These are phyloP conservation scores for Onychostruthus taczanowskii DNA, from an alignment of 2,113 vertebrate genomes.

Conservation along the genomic window DNA sequence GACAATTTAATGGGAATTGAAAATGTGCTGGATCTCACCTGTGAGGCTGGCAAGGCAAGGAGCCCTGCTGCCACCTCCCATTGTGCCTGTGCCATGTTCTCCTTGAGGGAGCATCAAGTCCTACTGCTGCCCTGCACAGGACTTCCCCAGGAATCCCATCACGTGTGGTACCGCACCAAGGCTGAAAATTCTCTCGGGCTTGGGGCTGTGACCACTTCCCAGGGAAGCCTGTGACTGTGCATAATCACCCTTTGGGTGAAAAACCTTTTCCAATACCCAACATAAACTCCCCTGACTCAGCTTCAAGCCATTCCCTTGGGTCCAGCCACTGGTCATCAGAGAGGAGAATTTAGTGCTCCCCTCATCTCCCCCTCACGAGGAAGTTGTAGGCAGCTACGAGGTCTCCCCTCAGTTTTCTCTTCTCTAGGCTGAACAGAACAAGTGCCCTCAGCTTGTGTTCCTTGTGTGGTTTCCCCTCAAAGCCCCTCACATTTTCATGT, in stretches of 20 bases:
- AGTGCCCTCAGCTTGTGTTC: background rate
- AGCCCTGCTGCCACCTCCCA: background rate
- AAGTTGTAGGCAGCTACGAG: background rate
- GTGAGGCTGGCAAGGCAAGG: accelerated
- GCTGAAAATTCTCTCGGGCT: too few species aligned
- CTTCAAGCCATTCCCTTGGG: too few species aligned
- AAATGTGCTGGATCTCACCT: background rate
- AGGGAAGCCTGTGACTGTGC: background rate
- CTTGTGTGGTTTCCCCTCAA: background rate
- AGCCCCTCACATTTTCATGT: accelerated
- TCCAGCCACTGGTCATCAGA: too few species aligned
- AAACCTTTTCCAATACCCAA: background rate
- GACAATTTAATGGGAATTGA: background rate
- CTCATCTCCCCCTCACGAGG: background rate
- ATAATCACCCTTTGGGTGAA: background rate
- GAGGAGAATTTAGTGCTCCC: background rate
- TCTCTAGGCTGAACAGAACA: background rate
- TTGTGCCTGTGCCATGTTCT: background rate
- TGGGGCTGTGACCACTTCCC: too few species aligned
- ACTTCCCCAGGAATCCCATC: background rate
- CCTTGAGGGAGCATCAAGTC: background rate
- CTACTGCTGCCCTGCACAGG: background rate
- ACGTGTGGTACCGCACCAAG: accelerated
- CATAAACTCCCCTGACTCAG: background rate
- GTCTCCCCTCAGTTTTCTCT: background rate